Percentiles rank a stretch among this genome's conserved stretches.
Conservation (phyloP, 1,140 invertebrate species). For the Drosophila funebris region DNA sequence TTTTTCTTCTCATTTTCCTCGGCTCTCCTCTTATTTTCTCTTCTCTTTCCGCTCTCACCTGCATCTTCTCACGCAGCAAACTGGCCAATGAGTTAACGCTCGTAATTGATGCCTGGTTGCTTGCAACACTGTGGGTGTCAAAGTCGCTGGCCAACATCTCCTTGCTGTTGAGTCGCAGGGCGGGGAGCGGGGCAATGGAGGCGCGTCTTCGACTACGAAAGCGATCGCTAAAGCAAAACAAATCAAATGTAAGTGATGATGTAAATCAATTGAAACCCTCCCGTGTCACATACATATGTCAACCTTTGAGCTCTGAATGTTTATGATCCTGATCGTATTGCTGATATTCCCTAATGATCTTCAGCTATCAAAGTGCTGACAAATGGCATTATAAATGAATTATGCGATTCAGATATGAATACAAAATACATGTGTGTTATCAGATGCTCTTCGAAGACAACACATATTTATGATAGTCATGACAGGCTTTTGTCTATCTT, state of each 20-base stretch:
- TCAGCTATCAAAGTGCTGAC: slow-evolving; percentile 16
- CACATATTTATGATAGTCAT: background rate
- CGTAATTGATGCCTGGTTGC: slow-evolving; percentile 87
- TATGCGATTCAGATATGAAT: slow-evolving; percentile 2
- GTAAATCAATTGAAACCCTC: too few relatives aligned
- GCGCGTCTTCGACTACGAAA: slow-evolving; percentile 77
- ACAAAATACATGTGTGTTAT: slow-evolving; percentile 6
- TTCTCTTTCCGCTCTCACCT: slow-evolving; percentile 85
- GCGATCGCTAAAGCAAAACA: slow-evolving; percentile 62
- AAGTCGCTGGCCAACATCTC: slow-evolving; percentile 83
- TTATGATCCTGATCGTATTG: slow-evolving; percentile 2
- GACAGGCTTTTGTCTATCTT: slow-evolving; percentile 1
- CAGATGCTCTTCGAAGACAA: slow-evolving; percentile 10
- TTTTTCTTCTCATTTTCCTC: background rate
- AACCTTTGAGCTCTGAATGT: background rate
- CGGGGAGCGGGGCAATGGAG: slow-evolving; percentile 79
- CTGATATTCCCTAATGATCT: slow-evolving; percentile 7
- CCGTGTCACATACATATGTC: background rate
- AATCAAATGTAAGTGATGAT: too few relatives aligned
- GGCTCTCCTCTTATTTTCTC: too few relatives aligned
- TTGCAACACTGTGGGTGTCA: slow-evolving; percentile 79
- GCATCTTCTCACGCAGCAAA: slow-evolving; percentile 91
- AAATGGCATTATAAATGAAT: background rate
- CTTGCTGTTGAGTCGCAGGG: slow-evolving; percentile 77
- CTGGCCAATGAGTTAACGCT: slow-evolving; percentile 93